A percentile compares a stretch with the other conserved stretches of the same genome.
Conservation (phyloP, 1,140 invertebrate genomes). For the Ctenoplectra terminalis region DNA sequence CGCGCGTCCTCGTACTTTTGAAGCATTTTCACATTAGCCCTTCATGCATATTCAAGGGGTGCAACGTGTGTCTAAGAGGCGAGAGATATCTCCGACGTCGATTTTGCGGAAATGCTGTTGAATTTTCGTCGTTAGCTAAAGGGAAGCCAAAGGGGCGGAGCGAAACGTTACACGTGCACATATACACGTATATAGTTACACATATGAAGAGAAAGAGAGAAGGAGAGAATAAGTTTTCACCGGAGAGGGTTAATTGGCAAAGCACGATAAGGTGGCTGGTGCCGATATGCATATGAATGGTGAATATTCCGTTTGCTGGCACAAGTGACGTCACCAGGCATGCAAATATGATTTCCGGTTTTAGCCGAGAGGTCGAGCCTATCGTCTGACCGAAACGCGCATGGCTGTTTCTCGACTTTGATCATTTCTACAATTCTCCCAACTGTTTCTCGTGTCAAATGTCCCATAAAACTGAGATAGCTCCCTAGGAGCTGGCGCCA, state of each 20-base stretch:
- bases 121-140: slow-evolving; percentile 48
- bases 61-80: slow-evolving; percentile 42
- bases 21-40: slow-evolving; percentile 10
- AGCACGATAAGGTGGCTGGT: slow-evolving; percentile 70
- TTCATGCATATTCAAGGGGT: slow-evolving; percentile 60
- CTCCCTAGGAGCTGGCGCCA: too few relatives aligned
- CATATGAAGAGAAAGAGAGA: too few relatives aligned
- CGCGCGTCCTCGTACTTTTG: slow-evolving; percentile 5
- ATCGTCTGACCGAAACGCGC: slow-evolving; percentile 17
- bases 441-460: slow-evolving; percentile 19
- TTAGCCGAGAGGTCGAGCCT: slow-evolving; percentile 23
- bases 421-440: slow-evolving; percentile 24
- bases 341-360: slow-evolving; percentile 69
- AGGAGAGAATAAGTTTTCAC: slow-evolving; percentile 2
- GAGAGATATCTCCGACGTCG: slow-evolving; percentile 53
- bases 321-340: slow-evolving; percentile 51
- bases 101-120: slow-evolving; percentile 42
- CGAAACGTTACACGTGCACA: not conserved
- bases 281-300: slow-evolving; percentile 73
- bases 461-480: too few relatives aligned
- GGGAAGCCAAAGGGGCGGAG: not conserved
- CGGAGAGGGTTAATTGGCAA: slow-evolving; percentile 68
- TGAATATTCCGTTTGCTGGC: slow-evolving; percentile 63
- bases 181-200: not conserved
- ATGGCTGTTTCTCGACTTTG: slow-evolving; percentile 3